Evolutionary conservation across 2,888 invertebrate genomes (phyloP), one percentile per base, ranked within the genome.

Genomic region (Thyatira batis): DNA sequence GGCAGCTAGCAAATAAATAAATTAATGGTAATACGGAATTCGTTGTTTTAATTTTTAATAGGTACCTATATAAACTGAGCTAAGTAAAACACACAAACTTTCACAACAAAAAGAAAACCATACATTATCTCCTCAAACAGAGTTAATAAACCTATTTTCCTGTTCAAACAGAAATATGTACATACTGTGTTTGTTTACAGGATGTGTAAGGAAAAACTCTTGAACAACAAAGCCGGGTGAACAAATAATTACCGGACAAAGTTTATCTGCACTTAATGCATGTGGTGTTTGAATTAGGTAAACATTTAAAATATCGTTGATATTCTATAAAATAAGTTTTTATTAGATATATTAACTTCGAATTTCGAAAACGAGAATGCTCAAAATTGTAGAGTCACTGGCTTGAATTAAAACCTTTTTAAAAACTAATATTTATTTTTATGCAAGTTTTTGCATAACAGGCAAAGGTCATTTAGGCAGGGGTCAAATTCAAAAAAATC

Each of bases 121-220:
- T 58, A 55, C 60, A 60, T 72, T 66, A 67, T 60, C 59, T 62
- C 61, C 54, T 55, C 63, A 71, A 71, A 73, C 63, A 64, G 63
- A 67, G 61, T 60, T 61, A 65, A 69, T 71, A 71, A 71, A 70
- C 69, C 67, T 63, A 72, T 73, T 72, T 62, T 45, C 57, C 49
- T 61, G 52, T 51, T 60, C 69, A 72, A 77, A 76, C 63, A 75
- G 66, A 71, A 74, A 72, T 73, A 71, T 65, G 54, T 55, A 63
- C 57, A 61, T 60, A 63, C 52, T 63, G 62, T 72, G 17, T 39
- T 63, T 65, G 58, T 61, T 60, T 56, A 55, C 57, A 57, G 54
- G 43, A 20, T 20, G 53, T 61, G 58, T 60, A 56, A 54, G 58
- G 55, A 57, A 64, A 69, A 54, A 60, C 54, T 46, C 46, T 52